These are phyloP conservation scores for Schizaphis graminum DNA, from an alignment of 2,888 invertebrate genomes.

Conservation along the genomic window DNA sequence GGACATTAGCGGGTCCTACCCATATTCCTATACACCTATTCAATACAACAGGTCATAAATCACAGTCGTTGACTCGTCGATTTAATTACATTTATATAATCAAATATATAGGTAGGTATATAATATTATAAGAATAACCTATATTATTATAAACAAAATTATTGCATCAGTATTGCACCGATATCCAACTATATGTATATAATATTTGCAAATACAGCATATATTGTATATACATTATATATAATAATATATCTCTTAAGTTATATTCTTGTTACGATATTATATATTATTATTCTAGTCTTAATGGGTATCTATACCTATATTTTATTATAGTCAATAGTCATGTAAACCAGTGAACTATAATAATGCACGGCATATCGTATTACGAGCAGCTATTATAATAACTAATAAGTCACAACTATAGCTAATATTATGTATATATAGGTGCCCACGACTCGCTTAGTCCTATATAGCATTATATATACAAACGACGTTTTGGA, in stretches of 20 bases:
- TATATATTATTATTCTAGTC: neutral
- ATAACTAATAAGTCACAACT: conserved; percentile 5
- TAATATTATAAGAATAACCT: neutral
- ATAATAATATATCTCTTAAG: neutral
- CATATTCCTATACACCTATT: neutral
- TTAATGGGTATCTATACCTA: neutral
- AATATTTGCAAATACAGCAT: neutral
- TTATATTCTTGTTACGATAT: neutral
- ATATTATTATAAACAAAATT: neutral
- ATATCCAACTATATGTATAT: neutral
- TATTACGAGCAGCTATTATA: neutral
- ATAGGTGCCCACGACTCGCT: neutral
- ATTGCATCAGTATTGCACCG: conserved; percentile 1
- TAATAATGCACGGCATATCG: neutral
- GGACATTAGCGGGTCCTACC: neutral
- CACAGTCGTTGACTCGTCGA: neutral
- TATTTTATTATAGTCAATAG: neutral
- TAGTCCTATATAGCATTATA: neutral
- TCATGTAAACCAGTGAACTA: neutral
- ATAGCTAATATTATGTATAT: neutral
- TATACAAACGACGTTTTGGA: conserved; percentile 24
- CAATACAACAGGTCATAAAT: neutral
- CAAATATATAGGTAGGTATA: neutral
- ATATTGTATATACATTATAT: neutral
- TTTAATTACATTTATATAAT: neutral